phyloP scores from a whole-genome alignment of 2,888 invertebrate species.

The Thumatha senex region DNA sequence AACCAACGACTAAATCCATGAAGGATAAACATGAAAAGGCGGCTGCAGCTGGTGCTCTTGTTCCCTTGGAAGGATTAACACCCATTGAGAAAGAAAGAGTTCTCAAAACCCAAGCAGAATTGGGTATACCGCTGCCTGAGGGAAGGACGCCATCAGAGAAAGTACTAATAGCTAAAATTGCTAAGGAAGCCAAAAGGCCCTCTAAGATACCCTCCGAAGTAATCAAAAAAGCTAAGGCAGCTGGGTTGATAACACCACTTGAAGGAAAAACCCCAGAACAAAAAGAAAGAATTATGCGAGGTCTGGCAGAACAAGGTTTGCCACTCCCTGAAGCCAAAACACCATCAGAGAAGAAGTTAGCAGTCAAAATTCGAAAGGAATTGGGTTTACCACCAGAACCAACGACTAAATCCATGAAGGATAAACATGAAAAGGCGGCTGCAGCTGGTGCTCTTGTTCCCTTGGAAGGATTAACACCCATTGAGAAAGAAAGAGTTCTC shows the following conservation, averaged over 20 bases:
- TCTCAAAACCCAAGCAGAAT: conserved; percentile 4
- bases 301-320: not conserved
- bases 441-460: not conserved
- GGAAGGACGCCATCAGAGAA: not conserved
- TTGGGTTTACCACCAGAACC: not conserved
- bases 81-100: conserved; percentile 9
- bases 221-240: conserved; percentile 30
- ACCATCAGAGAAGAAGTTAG: not conserved
- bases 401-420: not conserved
- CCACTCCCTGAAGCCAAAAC: not conserved
- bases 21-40: conserved; percentile 32
- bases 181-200: not conserved
- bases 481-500: not conserved
- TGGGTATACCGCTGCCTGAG: conserved; percentile 6
- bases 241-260: not conserved
- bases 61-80: conserved; percentile 13
- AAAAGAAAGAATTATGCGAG: not conserved
- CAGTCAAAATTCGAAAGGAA: not conserved
- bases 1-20: conserved; percentile 32
- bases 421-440: not conserved
- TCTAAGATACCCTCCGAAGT: conserved; percentile 1
- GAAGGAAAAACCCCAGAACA: not conserved
- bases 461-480: not conserved
- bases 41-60: conserved; percentile 25
- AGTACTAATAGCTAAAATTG: conserved; percentile 24